phyloP scores from a whole-genome alignment of 2,113 vertebrate species.

The Neoarius graeffei region DNA sequence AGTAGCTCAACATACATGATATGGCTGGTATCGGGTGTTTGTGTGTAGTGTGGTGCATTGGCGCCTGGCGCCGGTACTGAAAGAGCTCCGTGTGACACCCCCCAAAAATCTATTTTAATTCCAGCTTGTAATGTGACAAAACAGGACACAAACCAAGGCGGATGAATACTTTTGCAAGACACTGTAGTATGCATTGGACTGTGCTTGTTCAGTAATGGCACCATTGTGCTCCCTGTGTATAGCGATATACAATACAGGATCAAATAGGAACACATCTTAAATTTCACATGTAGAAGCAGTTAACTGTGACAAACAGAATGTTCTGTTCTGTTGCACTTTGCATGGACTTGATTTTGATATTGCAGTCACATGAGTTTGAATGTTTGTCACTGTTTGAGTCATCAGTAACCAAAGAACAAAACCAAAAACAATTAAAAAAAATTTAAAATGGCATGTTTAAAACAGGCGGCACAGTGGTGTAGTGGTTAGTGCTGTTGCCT shows the following conservation, averaged over 20 bases:
- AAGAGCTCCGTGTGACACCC: too few species aligned
- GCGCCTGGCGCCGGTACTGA: too few species aligned
- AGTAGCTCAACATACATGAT: too few species aligned
- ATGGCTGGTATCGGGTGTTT: too few species aligned
- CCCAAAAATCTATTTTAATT: too few species aligned
- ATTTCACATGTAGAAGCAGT: background rate
- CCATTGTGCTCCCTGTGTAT: background rate
- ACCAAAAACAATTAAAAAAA: background rate
- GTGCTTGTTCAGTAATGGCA: background rate
- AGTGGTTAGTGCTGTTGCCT: too few species aligned
- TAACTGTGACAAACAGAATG: background rate
- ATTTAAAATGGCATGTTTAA: background rate
- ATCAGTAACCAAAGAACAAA: background rate
- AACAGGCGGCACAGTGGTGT: background rate
- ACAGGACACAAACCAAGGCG: too few species aligned
- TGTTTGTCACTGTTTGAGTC: background rate
- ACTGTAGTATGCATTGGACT: background rate
- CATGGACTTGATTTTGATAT: background rate
- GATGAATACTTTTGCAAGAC: too few species aligned
- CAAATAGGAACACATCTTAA: background rate
- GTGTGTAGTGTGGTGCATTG: too few species aligned
- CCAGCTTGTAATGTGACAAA: too few species aligned
- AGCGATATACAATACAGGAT: background rate
- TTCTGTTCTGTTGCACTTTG: conserved; percentile 10
- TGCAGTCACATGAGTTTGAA: background rate